phyloP scores from a whole-genome alignment of 2,888 invertebrate genomes.

The Eristalis pertinax region DNA sequence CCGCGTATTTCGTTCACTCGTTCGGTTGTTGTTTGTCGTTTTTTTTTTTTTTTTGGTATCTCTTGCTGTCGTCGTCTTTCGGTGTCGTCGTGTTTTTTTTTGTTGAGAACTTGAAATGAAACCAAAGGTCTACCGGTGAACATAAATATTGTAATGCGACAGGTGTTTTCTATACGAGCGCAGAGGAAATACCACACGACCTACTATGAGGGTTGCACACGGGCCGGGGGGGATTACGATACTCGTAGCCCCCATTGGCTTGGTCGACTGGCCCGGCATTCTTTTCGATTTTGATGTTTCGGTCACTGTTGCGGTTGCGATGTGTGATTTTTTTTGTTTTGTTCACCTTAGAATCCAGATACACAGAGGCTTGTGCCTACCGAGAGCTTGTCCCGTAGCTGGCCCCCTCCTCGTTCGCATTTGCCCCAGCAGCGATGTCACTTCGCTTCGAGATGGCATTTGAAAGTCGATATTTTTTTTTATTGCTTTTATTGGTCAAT shows the following conservation, averaged over 20 bases:
- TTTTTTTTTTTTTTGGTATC: slow-evolving; percentile 28
- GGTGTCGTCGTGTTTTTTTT: slow-evolving; percentile 24
- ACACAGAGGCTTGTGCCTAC: not conserved
- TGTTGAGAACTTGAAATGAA: slow-evolving; percentile 65
- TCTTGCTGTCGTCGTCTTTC: slow-evolving; percentile 27
- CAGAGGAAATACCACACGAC: slow-evolving; percentile 10
- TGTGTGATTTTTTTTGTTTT: no score
- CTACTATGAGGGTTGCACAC: slow-evolving; percentile 34
- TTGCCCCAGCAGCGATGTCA: slow-evolving; percentile 37
- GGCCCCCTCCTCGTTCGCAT: not conserved
- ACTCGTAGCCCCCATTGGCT: slow-evolving; percentile 39
- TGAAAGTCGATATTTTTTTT: slow-evolving; percentile 62
- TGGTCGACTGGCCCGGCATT: not conserved
- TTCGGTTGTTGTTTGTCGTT: not conserved
- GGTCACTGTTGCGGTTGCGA: slow-evolving; percentile 27
- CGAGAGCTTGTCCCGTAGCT: not conserved
- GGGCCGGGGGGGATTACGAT: slow-evolving; percentile 29
- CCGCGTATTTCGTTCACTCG: slow-evolving; percentile 39
- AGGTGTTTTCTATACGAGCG: slow-evolving; percentile 78
- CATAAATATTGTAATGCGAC: slow-evolving; percentile 81
- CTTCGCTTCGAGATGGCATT: slow-evolving; percentile 60
- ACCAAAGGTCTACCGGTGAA: slow-evolving; percentile 80
- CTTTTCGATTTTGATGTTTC: slow-evolving; percentile 14
- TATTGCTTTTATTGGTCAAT: slow-evolving; percentile 62
- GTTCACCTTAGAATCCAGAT: slow-evolving; percentile 14